Evolutionary conservation across 2,113 vertebrate species (phyloP).

Genomic region (Fulica atra): DNA sequence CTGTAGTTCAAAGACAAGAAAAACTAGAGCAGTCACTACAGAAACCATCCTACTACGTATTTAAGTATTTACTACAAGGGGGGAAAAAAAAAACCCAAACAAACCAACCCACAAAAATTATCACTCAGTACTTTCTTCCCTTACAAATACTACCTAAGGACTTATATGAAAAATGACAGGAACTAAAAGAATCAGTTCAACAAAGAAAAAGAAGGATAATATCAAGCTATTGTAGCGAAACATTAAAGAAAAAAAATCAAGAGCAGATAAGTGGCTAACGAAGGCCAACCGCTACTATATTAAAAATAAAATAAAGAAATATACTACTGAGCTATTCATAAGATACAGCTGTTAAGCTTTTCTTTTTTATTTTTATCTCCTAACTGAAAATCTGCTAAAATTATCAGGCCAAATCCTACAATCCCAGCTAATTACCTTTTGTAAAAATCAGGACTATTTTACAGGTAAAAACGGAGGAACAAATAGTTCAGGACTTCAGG

Average conservation of each 20-base stretch:
- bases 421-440: not conserved
- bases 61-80: not conserved
- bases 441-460: not conserved
- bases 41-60: not conserved
- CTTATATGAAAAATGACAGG: not conserved
- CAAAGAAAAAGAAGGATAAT: not conserved
- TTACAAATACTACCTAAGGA: not conserved
- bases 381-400: not conserved
- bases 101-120: not conserved
- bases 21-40: not conserved
- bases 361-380: not conserved
- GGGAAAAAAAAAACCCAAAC: not conserved
- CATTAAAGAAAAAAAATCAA: not conserved
- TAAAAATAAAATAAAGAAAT: not conserved
- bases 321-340: not conserved
- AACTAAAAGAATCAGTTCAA: not conserved
- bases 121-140: not conserved
- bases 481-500: not conserved
- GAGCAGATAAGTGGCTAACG: not conserved
- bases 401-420: not conserved
- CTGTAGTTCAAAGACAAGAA: not conserved
- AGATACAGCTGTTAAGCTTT: not conserved
- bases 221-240: not conserved
- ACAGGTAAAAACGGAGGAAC: conserved; percentile 16
- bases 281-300: not conserved